Evolutionary conservation across 30 jellyfish, hydroid and myxozoan genomes (phyloP).

Genomic region (Haliclystus octoradiatus): DNA sequence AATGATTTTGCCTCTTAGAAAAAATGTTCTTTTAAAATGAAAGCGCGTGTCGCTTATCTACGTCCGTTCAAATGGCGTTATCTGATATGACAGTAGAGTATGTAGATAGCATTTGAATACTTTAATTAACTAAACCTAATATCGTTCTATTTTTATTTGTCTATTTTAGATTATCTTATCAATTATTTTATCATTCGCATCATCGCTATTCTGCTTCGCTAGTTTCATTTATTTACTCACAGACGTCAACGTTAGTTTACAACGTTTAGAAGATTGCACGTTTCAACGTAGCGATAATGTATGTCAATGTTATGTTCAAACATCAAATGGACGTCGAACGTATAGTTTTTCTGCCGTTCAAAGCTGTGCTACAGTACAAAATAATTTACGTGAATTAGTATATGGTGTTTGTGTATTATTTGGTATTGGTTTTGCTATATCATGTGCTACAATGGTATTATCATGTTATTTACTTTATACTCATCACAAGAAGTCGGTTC

Average conservation of each 20-base stretch:
- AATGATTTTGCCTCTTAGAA: no score
- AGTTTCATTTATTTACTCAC: slow-evolving; percentile 73
- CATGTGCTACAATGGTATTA: slow-evolving; percentile 56
- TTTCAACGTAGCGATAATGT: slow-evolving; percentile 46
- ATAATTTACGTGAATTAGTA: slow-evolving; percentile 57
- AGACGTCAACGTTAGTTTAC: slow-evolving; percentile 50
- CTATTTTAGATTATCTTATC: slow-evolving; percentile 53
- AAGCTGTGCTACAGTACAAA: slow-evolving; percentile 63
- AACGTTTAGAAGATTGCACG: slow-evolving; percentile 67
- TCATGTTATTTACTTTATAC: slow-evolving; percentile 60
- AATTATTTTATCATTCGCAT: slow-evolving; percentile 53
- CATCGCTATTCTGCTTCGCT: slow-evolving; percentile 77
- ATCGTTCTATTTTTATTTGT: background rate
- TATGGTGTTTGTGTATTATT: slow-evolving; percentile 74
- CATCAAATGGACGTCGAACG: slow-evolving; percentile 33
- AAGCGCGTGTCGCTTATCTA: no score
- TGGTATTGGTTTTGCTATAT: slow-evolving; percentile 73
- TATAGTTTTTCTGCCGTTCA: slow-evolving; percentile 62
- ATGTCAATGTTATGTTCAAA: slow-evolving; percentile 63
- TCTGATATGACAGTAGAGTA: no score
- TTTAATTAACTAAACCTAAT: no score
- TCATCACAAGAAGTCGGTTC: slow-evolving; percentile 20
- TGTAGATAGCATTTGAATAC: no score
- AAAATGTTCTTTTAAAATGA: no score
- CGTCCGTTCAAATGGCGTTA: no score